Evolutionary conservation across 2,888 invertebrate species (phyloP).

Genomic region (Schizotus pectinicornis): DNA sequence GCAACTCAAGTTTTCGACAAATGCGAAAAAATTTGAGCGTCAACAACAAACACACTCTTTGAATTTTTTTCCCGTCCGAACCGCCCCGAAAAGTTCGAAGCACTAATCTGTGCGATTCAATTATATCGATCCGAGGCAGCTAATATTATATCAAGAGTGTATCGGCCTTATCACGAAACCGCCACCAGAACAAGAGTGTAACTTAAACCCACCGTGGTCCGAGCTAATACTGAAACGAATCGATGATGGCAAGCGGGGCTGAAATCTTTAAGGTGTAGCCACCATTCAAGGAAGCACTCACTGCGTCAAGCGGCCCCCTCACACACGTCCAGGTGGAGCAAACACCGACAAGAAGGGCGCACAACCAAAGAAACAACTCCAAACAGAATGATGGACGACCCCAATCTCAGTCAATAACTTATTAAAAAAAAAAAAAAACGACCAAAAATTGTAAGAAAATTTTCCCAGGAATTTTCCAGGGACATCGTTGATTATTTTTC

Average conservation of each 20-base stretch:
- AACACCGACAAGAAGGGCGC: constrained; percentile 9
- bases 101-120: too few relatives aligned
- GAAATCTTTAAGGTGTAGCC: constrained; percentile 28
- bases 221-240: constrained; percentile 22
- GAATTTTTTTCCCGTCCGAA: too few relatives aligned
- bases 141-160: neutral
- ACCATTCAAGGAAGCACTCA: constrained; percentile 23
- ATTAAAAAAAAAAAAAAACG: neutral
- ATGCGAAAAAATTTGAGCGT: too few relatives aligned
- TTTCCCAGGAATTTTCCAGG: too few relatives aligned
- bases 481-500: too few relatives aligned
- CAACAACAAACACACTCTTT: too few relatives aligned
- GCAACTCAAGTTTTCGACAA: too few relatives aligned
- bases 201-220: constrained; percentile 15
- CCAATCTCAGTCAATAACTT: neutral
- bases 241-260: constrained; percentile 21
- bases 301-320: constrained; percentile 15
- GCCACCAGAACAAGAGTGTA: constrained; percentile 12
- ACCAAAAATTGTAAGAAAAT: neutral
- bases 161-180: constrained; percentile 6
- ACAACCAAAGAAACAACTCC: neutral
- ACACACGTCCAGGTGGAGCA: constrained; percentile 6
- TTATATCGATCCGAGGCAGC: too few relatives aligned
- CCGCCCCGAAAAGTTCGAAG: too few relatives aligned
- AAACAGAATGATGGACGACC: too few relatives aligned